Percentiles rank a stretch among this genome's conserved stretches.
Conservation (phyloP, 2,888 invertebrate species). For the Tenthredo mesomela region DNA sequence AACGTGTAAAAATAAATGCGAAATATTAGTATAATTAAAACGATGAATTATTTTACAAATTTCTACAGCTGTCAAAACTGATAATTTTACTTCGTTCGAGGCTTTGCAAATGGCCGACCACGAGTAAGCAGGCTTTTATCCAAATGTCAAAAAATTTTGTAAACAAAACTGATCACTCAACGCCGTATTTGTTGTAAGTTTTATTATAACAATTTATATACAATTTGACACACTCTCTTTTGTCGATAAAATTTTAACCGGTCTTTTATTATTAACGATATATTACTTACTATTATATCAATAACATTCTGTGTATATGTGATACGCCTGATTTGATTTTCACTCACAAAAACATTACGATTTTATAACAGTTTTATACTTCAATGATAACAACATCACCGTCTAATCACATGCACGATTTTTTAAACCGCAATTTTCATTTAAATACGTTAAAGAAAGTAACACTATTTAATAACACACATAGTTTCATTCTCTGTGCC, state of each 20-base stretch:
- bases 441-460: neutral
- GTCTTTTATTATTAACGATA: neutral
- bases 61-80: constrained; percentile 50
- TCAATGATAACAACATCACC: neutral
- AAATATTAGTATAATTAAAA: neutral
- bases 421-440: neutral
- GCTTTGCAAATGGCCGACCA: constrained; percentile 46
- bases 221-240: neutral
- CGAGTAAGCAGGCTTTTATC: constrained; percentile 26
- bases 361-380: neutral
- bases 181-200: constrained; percentile 25
- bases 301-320: neutral
- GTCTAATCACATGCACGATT: neutral
- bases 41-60: neutral
- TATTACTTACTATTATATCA: neutral
- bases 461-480: neutral
- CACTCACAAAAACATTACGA: neutral
- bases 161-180: constrained; percentile 41
- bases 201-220: neutral
- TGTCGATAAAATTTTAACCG: neutral
- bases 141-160: constrained; percentile 50
- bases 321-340: constrained; percentile 8
- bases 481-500: neutral
- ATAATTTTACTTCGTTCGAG: constrained; percentile 4
- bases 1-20: neutral